Evolutionary conservation across 2,113 vertebrate species (phyloP), one percentile per base, ranked within the genome.

Genomic region (Buteo buteo): DNA sequence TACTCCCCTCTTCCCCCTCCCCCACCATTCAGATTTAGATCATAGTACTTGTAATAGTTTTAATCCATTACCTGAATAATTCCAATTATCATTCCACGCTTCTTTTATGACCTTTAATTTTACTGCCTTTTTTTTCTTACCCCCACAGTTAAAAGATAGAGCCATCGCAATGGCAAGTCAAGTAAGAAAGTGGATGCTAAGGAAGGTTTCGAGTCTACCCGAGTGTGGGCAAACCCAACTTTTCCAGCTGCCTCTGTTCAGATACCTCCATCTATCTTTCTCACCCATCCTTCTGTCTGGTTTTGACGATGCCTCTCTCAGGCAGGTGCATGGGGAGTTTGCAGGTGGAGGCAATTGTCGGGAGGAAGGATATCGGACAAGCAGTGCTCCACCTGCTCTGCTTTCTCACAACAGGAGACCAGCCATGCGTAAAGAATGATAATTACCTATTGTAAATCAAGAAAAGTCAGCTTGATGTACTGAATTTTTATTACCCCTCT

Each of bases 391-490:
- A 93, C 91, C 94, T 95, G 87, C 87, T 94, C 89, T 78, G 77
- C 58, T 80, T 90, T 64, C 78, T 69, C 86, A 29, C 91, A 87
- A 57, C 70, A 77, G 47, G 90, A 47, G 78, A 66, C 38, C 66
- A 90, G 50, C 91, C 94, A 57, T 83, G 93, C 29, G 0, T 91
- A 72, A 77, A 86, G 95, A 87, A 95, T 94, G 86, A 28, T 93
- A 97, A 96, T 96, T 95, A 90, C 80, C 74, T 71, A 72, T 74
- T 86, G 89, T 93, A 96, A 97, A 95, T 96, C 95, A 94, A 84
- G 67, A 88, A 36, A 88, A 94, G 65, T 69, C 69, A 81, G n/a
- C 42, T 25, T 86, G 91, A 88, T 72, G 59, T 11, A 11, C 58
- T 77, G 94, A 91, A 95, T 96, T 96, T 94, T 94, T 95, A 96